Conservation (phyloP, 2,888 invertebrate genomes). For the Sthenelais limicola region DNA sequence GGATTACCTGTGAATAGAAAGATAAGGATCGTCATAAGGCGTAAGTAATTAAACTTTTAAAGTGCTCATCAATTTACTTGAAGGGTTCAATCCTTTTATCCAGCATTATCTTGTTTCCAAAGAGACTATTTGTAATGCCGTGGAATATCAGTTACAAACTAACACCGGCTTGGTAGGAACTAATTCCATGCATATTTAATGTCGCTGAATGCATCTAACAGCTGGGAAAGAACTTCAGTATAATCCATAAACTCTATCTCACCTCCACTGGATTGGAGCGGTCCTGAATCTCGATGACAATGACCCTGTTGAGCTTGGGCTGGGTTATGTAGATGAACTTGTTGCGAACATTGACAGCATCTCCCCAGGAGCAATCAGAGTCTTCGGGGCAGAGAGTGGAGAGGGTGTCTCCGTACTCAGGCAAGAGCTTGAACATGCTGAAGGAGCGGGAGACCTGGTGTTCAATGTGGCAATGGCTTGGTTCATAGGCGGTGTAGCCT, state of each 20-base stretch:
- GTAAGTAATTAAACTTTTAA: no score
- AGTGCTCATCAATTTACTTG: no score
- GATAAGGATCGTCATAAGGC: no score
- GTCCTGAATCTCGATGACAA: slow-evolving; percentile 80
- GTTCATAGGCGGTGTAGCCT: slow-evolving; percentile 83
- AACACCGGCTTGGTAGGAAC: no score
- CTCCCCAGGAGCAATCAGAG: slow-evolving; percentile 81
- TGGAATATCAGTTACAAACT: no score
- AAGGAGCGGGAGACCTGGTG: slow-evolving; percentile 83
- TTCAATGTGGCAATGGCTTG: slow-evolving; percentile 80
- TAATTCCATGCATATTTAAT: no score
- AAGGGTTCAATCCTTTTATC: no score
- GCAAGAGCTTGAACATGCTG: slow-evolving; percentile 72
- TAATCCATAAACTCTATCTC: neutral
- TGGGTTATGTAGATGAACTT: slow-evolving; percentile 82
- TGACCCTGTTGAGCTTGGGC: slow-evolving; percentile 80
- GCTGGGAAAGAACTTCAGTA: no score
- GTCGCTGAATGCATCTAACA: no score
- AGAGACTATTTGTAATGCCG: no score
- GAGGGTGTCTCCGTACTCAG: slow-evolving; percentile 67
- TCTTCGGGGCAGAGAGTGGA: slow-evolving; percentile 63
- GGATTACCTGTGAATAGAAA: slow-evolving; percentile 80
- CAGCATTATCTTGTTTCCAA: no score
- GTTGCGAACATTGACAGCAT: slow-evolving; percentile 81
- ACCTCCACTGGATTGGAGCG: slow-evolving; percentile 68